Evolutionary conservation across 1,140 invertebrate genomes (phyloP), one percentile per base, ranked within the genome.

Genomic region (Leptopilina boulardi): DNA sequence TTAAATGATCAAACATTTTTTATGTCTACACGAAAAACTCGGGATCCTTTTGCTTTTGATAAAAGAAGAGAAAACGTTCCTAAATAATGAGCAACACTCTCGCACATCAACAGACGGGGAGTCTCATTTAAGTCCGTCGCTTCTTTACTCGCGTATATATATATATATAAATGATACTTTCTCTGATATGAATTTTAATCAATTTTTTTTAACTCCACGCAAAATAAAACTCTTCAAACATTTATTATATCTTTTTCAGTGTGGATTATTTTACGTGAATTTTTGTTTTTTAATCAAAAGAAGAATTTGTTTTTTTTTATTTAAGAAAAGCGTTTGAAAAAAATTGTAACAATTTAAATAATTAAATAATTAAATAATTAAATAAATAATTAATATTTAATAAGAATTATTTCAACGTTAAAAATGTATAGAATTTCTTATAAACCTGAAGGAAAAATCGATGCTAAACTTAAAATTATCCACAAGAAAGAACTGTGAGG

Each of bases 1-100:
- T 66, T 66, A 66, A 66, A 66, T 66, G 59, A 66, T 66, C 59
- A 66, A 66, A 66, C 59, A 66, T 34, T 34, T 66, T 66, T 66
- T 66, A 34, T 66, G 26, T 66, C 15, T 66, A 34, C 59, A 66
- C 59, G 26, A 66, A 66, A 66, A 66, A 34, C 26, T 66, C 59
- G 26, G 26, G 10, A 30, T 30, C 59, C 23, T 23, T 59, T 38
- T 38, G 34, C 34, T 38, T 66, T 26, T n/a, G 13, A 66, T 18
- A n/a, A 66, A 66, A 23, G 34, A 38, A 38, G 15, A 30, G 59
- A 66, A 66, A 66, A 34, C 26, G 21, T 30, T 66, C 26, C 59
- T 66, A n/a, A 66, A 66, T 30, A 66, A 66, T 30, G 59, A 66
- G 59, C 59, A 30, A 66, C 59, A 8, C 23, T 66, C 23, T 66